Evolutionary conservation across 2,113 vertebrate genomes (phyloP), one percentile per base, ranked within the genome.

Genomic region (Butorides virescens): DNA sequence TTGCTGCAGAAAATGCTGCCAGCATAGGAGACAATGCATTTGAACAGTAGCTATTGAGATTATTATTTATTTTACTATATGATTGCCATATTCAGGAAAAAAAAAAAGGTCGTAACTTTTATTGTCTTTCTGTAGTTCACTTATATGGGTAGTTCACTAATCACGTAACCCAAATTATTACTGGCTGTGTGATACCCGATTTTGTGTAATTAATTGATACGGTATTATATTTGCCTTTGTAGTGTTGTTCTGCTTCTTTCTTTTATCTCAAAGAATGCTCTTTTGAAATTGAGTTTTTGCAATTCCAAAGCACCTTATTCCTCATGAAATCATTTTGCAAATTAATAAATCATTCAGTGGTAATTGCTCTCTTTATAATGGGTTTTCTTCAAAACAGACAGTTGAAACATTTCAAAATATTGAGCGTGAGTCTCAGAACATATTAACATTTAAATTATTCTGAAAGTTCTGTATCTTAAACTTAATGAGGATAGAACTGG

Each of bases 381-480:
- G 19, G 9, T n/a, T 93, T 78, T 62, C 55, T 94, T 84, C 18
- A 59, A 97, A 93, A 94, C 52, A 87, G 72, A 20, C 77, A 93
- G 53, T 70, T 78, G 17, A 97, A 95, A 62, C 17, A 44, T 86
- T 97, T 96, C 76, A 95, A 94, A 97, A 94, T 93, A 94, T 81
- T 96, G 42, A 96, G 8, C 65, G 17, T 44, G 70, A 94, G 53
- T 81, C 61, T 93, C 59, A 93, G 27, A 94, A 68, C 21, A 59
- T 61, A 93, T 67, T 86, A 92, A 73, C 27, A 80, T 80, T 82
- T 73, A 52, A 71, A 75, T 88, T 93, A 25, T 75, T 79, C 49
- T 66, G 30, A 62, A 96, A 79, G n/a, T 87, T 93, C 32, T 85
- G 29, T 3, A 65, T 58, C 55, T 77, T 53, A 85, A 93, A 82